Base-by-base conservation (phyloP, 2,797 vertebrate genomes). In the Leucoraja ocellata region DNA sequence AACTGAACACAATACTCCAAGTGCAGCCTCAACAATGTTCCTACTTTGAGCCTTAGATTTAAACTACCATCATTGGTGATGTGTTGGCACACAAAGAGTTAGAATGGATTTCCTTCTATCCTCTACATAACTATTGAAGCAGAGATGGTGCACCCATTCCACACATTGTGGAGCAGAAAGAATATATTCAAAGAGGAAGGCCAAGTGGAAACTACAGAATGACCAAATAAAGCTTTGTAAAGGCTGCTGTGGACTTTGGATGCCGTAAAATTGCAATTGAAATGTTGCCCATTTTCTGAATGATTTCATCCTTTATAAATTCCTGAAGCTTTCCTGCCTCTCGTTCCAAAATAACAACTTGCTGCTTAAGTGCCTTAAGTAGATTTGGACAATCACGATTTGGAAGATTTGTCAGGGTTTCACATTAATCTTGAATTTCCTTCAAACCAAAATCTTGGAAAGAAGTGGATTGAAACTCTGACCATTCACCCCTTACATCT, bases 281-380 rank as follows among this genome's bases (percentile, higher is more conserved):
- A 76, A 92, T 54, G 74, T 28, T 74, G 90, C 71, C 68, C 25
- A 71, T 25, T 54, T 46, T 92, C 90, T 58, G 71, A 92, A n/a
- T 92, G 71, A 92, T 76, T 76, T 39, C 21, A 46, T 36, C 61
- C 39, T 58, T 74, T 76, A 92, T 76, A 92, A 68, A 92, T 92
- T 54, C 74, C 71, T 76, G 39, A 92, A 92, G 2, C 21, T 58
- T 76, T 92, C 46, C 46, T 39, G 39, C 46, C 21, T 92, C 28
- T 71, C 13, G 76, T 76, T 76, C 68, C 90, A 92, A 92, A 92
- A 54, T 92, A 92, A 73, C 88, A 68, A 76, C 11, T 76, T 91
- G 28, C 54, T 74, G 39, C 71, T 91, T 92, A 92, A 92, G 39
- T 92, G 46, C 90, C 25, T 76, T 92, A 92, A 76, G 46, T 92